A percentile compares a stretch with the other conserved stretches of the same genome.
Conservation (phyloP, 2,113 vertebrate genomes). For the Montifringilla adamsi region DNA sequence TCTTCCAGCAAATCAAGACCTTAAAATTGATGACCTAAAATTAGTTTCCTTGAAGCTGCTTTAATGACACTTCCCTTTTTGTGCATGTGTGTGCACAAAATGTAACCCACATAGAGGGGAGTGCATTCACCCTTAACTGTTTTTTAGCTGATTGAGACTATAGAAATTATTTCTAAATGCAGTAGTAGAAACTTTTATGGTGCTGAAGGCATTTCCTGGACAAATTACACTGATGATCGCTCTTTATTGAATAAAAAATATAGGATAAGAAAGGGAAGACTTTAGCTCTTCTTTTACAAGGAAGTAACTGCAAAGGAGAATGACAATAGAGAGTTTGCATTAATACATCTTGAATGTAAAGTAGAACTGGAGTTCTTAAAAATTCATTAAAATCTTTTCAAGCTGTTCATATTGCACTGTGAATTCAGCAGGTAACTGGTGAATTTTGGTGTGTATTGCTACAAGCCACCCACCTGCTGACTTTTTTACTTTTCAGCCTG, state of each 20-base stretch:
- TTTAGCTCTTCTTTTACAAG: background rate
- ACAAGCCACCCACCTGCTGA: background rate
- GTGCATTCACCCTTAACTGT: background rate
- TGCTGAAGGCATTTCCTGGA: background rate
- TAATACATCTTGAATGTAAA: background rate
- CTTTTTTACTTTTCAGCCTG: background rate
- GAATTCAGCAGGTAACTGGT: background rate
- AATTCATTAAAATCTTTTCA: background rate
- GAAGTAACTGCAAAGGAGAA: background rate
- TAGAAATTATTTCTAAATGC: background rate
- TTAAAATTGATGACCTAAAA: conserved; percentile 34
- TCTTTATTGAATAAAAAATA: background rate
- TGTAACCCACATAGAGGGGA: background rate
- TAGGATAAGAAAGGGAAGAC: background rate
- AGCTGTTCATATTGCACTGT: background rate
- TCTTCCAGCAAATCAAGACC: conserved; percentile 34
- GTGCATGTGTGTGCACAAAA: background rate
- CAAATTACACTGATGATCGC: background rate
- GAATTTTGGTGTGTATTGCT: background rate
- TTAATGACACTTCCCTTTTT: background rate
- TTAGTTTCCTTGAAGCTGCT: conserved; percentile 19
- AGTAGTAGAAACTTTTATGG: background rate
- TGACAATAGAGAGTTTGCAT: background rate
- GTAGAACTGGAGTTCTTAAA: background rate
- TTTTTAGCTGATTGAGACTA: background rate